A percentile compares a stretch with the other conserved stretches of the same genome.
Conservation (phyloP, 1,140 invertebrate species). For the Bombus soroeensis region DNA sequence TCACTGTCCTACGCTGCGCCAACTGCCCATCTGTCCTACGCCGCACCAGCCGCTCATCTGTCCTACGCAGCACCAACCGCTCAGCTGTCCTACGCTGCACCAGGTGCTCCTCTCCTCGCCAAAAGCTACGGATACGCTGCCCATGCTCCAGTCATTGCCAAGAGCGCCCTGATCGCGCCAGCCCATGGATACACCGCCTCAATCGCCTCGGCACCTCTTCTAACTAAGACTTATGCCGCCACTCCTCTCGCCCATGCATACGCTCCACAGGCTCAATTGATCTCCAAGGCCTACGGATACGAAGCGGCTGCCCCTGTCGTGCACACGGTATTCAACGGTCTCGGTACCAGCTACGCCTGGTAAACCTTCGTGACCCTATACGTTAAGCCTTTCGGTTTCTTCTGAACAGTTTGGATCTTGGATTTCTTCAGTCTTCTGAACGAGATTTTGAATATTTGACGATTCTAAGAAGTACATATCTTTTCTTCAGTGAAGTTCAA, state of each 20-base stretch:
- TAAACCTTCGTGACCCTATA: slow-evolving; percentile 59
- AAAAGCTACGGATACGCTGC: slow-evolving; percentile 7
- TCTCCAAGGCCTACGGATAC: slow-evolving; percentile 46
- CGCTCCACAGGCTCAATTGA: slow-evolving; percentile 19
- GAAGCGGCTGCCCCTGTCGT: slow-evolving; percentile 46
- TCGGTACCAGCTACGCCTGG: slow-evolving; percentile 82
- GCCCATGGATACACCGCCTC: no score
- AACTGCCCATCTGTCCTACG: not conserved
- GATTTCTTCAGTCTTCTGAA: not conserved
- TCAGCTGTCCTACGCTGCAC: slow-evolving; percentile 26
- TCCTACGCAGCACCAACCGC: slow-evolving; percentile 45
- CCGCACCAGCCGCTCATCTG: slow-evolving; percentile 17
- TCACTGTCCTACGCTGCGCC: slow-evolving; percentile 21
- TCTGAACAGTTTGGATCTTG: no score
- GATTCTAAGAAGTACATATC: not conserved
- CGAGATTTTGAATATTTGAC: no score
- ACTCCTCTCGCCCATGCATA: slow-evolving; percentile 41
- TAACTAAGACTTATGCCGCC: slow-evolving; percentile 46
- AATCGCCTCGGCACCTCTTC: slow-evolving; percentile 18
- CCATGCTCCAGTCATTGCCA: not conserved
- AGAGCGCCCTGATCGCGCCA: no score
- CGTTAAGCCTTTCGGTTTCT: not conserved
- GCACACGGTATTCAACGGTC: slow-evolving; percentile 79
- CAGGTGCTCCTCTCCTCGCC: slow-evolving; percentile 14
- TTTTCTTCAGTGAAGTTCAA: not conserved